These are phyloP conservation scores for Eutolmus rufibarbis DNA, from an alignment of 2,888 invertebrate genomes.

Conservation along the genomic window DNA sequence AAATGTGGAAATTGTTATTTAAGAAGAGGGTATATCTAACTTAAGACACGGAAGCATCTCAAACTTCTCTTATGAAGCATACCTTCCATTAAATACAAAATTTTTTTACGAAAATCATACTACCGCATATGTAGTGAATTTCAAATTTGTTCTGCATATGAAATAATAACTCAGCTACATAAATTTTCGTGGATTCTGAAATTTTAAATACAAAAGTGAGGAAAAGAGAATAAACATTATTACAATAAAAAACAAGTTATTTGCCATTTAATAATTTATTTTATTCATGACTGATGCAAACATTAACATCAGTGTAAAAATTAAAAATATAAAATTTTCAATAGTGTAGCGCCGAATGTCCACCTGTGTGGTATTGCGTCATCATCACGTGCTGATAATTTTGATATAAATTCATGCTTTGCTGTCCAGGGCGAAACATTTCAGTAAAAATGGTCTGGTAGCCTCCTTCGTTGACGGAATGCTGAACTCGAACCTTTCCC, in stretches of 20 bases:
- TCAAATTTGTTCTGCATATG: too few relatives aligned
- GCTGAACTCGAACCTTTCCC: conserved; percentile 71
- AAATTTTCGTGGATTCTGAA: too few relatives aligned
- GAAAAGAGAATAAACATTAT: not conserved
- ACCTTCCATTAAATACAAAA: too few relatives aligned
- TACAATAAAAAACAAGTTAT: not conserved
- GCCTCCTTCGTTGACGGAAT: not conserved
- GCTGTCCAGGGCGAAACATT: not conserved
- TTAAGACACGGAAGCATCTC: too few relatives aligned
- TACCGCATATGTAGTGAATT: too few relatives aligned
- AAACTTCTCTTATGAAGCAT: too few relatives aligned
- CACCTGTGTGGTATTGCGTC: not conserved
- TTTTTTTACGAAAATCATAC: too few relatives aligned
- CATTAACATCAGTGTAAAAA: not conserved
- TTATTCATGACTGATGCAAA: not conserved
- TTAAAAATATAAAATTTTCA: not conserved
- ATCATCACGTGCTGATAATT: not conserved
- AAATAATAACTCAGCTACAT: too few relatives aligned
- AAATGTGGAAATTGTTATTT: too few relatives aligned
- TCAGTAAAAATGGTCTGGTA: not conserved
- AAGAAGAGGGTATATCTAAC: too few relatives aligned
- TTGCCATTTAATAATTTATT: not conserved
- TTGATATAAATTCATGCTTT: not conserved
- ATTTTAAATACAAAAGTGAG: too few relatives aligned
- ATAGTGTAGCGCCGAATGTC: not conserved